phyloP scores from a whole-genome alignment of 2,113 vertebrate species.

The Taxidea taxus region DNA sequence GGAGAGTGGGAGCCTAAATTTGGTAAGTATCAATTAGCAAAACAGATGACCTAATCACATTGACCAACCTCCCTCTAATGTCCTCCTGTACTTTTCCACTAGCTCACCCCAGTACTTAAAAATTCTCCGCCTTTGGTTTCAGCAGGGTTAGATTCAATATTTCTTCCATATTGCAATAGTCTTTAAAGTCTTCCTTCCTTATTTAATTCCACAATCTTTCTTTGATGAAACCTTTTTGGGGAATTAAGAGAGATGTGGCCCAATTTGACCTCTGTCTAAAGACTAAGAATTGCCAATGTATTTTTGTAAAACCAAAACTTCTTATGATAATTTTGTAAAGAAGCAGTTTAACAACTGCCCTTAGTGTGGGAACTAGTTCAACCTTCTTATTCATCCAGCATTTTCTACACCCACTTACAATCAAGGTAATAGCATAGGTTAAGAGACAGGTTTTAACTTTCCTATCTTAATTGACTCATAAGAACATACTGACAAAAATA shows the following conservation, averaged over 20 bases:
- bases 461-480: background rate
- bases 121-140: background rate
- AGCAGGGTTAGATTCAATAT: background rate
- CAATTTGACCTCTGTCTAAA: background rate
- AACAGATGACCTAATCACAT: background rate
- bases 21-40: background rate
- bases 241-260: background rate
- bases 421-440: background rate
- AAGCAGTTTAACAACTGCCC: background rate
- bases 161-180: background rate
- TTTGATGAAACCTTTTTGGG: background rate
- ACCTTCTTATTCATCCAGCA: background rate
- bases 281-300: background rate
- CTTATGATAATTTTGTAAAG: background rate
- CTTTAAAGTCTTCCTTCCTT: background rate
- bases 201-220: background rate
- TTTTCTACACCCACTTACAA: background rate
- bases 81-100: background rate
- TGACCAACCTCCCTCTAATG: background rate
- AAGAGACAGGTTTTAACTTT: background rate
- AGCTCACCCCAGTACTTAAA: background rate
- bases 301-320: background rate
- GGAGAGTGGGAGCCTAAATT: background rate
- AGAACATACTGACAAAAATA: background rate
- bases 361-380: background rate